Conservation (phyloP, 2,888 invertebrate species). For the Psylliodes chrysocephalus region DNA sequence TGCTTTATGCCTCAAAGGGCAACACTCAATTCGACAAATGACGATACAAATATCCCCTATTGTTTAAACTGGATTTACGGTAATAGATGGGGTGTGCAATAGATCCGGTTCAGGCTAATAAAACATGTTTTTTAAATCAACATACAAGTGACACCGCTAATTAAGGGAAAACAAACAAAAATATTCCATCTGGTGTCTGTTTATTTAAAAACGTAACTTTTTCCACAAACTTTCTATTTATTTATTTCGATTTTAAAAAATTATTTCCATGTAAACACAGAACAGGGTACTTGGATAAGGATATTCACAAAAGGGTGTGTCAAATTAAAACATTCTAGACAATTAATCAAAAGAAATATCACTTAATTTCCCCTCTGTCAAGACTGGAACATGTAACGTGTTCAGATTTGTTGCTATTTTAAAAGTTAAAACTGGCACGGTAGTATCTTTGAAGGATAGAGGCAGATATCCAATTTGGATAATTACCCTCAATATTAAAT, state of each 20-base stretch:
- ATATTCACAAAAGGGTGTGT: background rate
- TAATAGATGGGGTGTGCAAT: background rate
- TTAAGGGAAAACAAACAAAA: too few species aligned
- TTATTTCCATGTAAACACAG: too few species aligned
- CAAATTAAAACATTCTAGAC: background rate
- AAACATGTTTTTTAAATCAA: too few species aligned
- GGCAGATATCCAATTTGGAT: slow-evolving; percentile 10
- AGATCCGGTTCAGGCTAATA: too few species aligned
- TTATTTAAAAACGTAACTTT: too few species aligned
- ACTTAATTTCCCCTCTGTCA: slow-evolving; percentile 16
- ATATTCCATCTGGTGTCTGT: too few species aligned
- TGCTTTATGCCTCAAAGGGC: slow-evolving; percentile 32
- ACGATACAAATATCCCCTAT: slow-evolving; percentile 33
- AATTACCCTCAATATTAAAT: too few species aligned
- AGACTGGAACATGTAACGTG: slow-evolving; percentile 2
- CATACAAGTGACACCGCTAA: too few species aligned
- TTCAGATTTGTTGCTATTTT: slow-evolving; percentile 18
- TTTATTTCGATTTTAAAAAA: too few species aligned
- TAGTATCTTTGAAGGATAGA: background rate
- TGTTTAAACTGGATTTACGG: slow-evolving; percentile 22
- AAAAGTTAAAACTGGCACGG: background rate
- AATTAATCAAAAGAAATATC: slow-evolving; percentile 12
- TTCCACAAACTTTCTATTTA: too few species aligned
- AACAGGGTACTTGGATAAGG: too few species aligned
- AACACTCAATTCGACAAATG: slow-evolving; percentile 37